Percentiles rank a stretch among this genome's conserved stretches.
phyloP scores from a whole-genome alignment of 1,140 invertebrate genomes.

The Drosophila littoralis region DNA sequence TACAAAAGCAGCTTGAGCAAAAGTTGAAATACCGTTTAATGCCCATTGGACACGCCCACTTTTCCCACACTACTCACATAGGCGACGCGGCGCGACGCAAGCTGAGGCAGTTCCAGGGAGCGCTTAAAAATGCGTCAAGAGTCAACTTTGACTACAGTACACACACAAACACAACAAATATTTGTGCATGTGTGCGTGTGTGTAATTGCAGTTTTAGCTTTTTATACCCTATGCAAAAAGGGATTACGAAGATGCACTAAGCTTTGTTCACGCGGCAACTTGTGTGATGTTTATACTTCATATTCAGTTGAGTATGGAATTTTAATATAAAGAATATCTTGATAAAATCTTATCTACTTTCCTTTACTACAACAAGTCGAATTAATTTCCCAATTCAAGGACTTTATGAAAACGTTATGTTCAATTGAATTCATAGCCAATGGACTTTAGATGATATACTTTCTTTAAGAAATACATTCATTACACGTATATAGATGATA shows the following conservation, averaged over 20 bases:
- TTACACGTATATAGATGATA: too few species aligned
- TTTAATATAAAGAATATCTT: too few species aligned
- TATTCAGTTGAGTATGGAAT: neutral
- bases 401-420: too few species aligned
- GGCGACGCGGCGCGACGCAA: neutral
- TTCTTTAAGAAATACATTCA: too few species aligned
- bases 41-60: conserved; percentile 76
- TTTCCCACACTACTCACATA: conserved; percentile 69
- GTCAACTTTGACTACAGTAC: conserved; percentile 72
- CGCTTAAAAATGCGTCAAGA: conserved; percentile 79
- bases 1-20: conserved; percentile 67
- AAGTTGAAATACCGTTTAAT: conserved; percentile 79
- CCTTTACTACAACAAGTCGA: too few species aligned
- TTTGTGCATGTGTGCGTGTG: conserved; percentile 2
- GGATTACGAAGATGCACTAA: conserved; percentile 29
- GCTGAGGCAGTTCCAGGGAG: conserved; percentile 19
- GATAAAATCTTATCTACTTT: too few species aligned
- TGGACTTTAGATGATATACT: too few species aligned
- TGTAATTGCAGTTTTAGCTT: conserved; percentile 52
- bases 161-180: conserved; percentile 12
- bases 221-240: conserved; percentile 36
- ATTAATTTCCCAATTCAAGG: too few species aligned
- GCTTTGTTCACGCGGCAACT: neutral
- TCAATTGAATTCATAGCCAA: too few species aligned
- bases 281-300: neutral